Evolutionary conservation across 2,888 invertebrate genomes (phyloP), one percentile per base, ranked within the genome.

Genomic region (Heliconius cydno): DNA sequence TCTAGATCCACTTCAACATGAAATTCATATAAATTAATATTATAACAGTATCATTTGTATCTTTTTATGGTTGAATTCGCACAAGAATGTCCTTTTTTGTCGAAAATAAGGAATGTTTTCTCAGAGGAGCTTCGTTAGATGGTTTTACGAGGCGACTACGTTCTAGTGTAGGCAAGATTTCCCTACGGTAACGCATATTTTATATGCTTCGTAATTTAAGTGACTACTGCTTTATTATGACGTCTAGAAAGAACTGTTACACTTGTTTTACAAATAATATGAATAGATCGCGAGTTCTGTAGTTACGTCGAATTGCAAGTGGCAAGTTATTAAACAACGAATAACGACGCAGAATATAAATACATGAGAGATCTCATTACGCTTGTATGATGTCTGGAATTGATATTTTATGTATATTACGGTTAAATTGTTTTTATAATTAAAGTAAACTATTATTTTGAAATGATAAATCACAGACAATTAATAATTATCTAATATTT

Each of bases 141-240:
- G 90, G 89, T 86, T 91, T 91, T 90, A 90, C 87, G 90, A 89
- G 89, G 88, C 88, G 88, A 89, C 89, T 91, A 90, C 88, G 88
- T 88, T 87, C 85, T 88, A 85, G 86, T 86, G 87, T 86, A 86
- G 86, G 84, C 88, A 89, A 92, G 92, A 94, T 94, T 94, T 93
- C 93, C 93, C 93, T 86, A 79, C 88, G 92, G 93, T 90, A 89
- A 90, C 89, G 92, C 92, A 92, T 93, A 92, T 91, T 92, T 92
- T 90, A 92, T 91, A 89, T 87, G 87, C 86, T 87, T 86, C 88
- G 89, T 92, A 90, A 92, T 93, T 91, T 91, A 90, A 92, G 90
- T 90, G 88, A 86, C 88, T 88, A 85, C 85, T 89, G 85, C 89
- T 88, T 89, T 90, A 89, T 88, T 80, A 77, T 83, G 82, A 83